Base-by-base conservation (phyloP, 2,113 vertebrate species). In the Calyptommatus sinebrachiatus region DNA sequence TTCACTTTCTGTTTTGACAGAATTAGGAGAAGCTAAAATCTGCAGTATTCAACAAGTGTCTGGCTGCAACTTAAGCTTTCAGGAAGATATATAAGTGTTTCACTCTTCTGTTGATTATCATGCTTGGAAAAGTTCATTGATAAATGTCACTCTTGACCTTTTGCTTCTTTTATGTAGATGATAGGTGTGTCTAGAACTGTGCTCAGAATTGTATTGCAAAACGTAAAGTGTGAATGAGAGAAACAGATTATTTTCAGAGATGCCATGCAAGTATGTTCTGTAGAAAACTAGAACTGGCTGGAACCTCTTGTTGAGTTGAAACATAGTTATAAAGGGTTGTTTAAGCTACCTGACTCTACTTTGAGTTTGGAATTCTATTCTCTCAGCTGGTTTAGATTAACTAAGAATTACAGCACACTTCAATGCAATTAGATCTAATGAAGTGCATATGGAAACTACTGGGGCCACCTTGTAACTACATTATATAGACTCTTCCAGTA, bases 371-470 rank as follows among this genome's bases (percentile, higher is more conserved):
- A 69, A 80, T 87, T 89, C 75, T 90, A 91, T 92, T 72, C 81
- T 74, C 82, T 92, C 87, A 89, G 92, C 89, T 94, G 91, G 80
- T 94, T 94, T 91, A 85, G 84, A 94, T 96, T 94, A 95, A 92
- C 92, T 88, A 89, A 90, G 90, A 93, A 94, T 94, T 94, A 93
- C 22, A 61, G 90, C 92, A 94, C 90, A 93, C 88, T 93, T 95
- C 92, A 89, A 83, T 87, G 78, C 80, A 90, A 94, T 93, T 92
- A 94, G 85, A 90, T 86, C 89, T 94, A 95, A 90, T 89, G 84
- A 94, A 81, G 89, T 92, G 79, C 92, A 89, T 83, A 83, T 91
- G 80, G 71, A 87, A 72, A 84, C 50, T 60, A 77, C 87, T 84
- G 78, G 87, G 92, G 87, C 89, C 92, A 88, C 90, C 72, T 35